Conservation (phyloP, 2,888 invertebrate species). For the Plagiodera versicolora region DNA sequence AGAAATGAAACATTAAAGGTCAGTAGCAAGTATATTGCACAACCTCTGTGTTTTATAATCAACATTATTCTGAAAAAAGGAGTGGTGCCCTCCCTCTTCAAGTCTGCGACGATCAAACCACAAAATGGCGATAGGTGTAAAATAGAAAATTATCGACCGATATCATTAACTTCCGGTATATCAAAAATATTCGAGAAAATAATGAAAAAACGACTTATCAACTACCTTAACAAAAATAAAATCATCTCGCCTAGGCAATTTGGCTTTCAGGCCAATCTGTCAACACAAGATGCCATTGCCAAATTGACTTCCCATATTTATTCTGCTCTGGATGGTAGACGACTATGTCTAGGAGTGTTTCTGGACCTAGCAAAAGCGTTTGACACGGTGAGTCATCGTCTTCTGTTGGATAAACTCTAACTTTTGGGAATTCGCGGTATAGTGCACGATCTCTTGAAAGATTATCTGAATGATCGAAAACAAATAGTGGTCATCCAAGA, state of each 20-base stretch:
- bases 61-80: background rate
- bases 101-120: background rate
- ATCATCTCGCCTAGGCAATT: background rate
- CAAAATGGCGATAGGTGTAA: background rate
- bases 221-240: background rate
- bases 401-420: background rate
- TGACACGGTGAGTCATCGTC: background rate
- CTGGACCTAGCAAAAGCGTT: background rate
- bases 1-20: too few relatives aligned
- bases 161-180: background rate
- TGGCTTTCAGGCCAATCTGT: background rate
- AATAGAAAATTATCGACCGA: background rate
- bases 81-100: background rate
- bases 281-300: background rate
- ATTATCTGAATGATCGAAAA: conserved; percentile 6
- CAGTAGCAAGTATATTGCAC: background rate
- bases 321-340: background rate
- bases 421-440: background rate
- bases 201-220: background rate
- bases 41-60: background rate
- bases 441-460: background rate
- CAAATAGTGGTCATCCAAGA: background rate
- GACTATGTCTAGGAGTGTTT: background rate
- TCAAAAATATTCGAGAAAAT: background rate
- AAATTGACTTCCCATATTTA: background rate